Base-by-base conservation (phyloP, 2,797 vertebrate genomes). In the Chelon auratus region DNA sequence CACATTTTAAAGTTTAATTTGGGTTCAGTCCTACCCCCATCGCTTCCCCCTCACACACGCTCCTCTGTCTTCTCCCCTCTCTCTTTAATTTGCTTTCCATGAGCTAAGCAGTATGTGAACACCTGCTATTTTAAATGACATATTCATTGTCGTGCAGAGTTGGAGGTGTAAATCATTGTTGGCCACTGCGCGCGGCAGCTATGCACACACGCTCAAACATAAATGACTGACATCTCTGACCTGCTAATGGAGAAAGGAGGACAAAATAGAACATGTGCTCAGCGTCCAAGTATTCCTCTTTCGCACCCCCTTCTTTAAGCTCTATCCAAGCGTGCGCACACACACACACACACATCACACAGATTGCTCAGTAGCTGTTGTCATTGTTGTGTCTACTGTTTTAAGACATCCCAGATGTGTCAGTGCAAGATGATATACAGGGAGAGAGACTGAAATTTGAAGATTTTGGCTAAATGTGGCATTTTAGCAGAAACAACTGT, bases 51-150 rank as follows among this genome's bases (percentile, higher is more conserved):
- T 39, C 67, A 65, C 73, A 71, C 74, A 68, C 75, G 67, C 78
- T 58, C 53, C 30, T 83, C 68, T 77, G 69, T 73, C 80, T 83
- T 24, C 62, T 64, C 63, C 64, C 13, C 63, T 47, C 66, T 64
- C 63, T 53, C 76, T 86, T 83, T 76, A 82, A 83, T 84, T 89
- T 20, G 48, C 84, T 93, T 90, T 91, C 90, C 89, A 85, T 91
- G 85, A 89, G 77, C 87, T 90, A 85, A 91, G 81, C 83, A 89
- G 86, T 81, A 59, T 75, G 79, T 62, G 88, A 90, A 93, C 91
- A 93, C 91, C 91, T 93, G 92, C 88, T 92, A 84, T 88, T 92
- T 89, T 81, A 88, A 90, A 91, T 89, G 85, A 88, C 89, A 86
- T 62, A 54, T 80, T 86, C 76, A 83, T 89, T 90, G 85, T 89